Base-by-base conservation (phyloP, 2,797 vertebrate species). In the Martes flavigula region DNA sequence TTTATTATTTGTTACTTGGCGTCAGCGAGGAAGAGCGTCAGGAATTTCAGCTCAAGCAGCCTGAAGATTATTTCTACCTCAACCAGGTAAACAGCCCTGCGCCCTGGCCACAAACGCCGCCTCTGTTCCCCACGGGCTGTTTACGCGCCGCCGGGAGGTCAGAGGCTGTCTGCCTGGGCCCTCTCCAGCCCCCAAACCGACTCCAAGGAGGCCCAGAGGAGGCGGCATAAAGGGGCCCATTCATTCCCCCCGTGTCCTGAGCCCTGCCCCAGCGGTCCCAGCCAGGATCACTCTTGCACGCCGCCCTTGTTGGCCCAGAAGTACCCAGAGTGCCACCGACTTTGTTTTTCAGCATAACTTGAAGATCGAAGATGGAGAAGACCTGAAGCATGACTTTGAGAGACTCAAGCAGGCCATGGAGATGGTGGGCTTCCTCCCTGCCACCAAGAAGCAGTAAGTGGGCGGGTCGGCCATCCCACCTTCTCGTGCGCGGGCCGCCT, bases 321-420 rank as follows among this genome's bases (percentile, higher is more conserved):
- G 70, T 27, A 1, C 51, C 90, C 92, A 38, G 15, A 51, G 25
- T 43, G 21, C 90, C 12, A 1, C 40, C 1, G 4, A 60, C 81
- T 60, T 97, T 32, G 95, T 58, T 96, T 97, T 97, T 2, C 96
- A 99, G 99, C 99, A 99, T 99, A 99, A 99, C 99, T 99, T 99
- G 99, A 99, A 99, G 98, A 99, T 99, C 7, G 99, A 99, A 99
- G 99, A 99, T 87, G 99, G 99, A 64, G 99, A 99, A 93, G 99
- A 99, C 98, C 98, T 99, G 58, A 99, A 98, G 30, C 99, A 99
- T 70, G 99, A 99, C 93, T 99, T 99, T 0, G 99, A 99, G 97
- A 99, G 99, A n/a, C 98, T 99, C 78, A 99, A 99, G 98, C 99
- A 99, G 98, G 99, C 99, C 58, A 99, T 99, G 99, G 99, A 99